A percentile compares a stretch with the other conserved stretches of the same genome.
These are phyloP conservation scores for Cydia strobilella DNA, from an alignment of 1,140 invertebrate genomes.

Conservation along the genomic window DNA sequence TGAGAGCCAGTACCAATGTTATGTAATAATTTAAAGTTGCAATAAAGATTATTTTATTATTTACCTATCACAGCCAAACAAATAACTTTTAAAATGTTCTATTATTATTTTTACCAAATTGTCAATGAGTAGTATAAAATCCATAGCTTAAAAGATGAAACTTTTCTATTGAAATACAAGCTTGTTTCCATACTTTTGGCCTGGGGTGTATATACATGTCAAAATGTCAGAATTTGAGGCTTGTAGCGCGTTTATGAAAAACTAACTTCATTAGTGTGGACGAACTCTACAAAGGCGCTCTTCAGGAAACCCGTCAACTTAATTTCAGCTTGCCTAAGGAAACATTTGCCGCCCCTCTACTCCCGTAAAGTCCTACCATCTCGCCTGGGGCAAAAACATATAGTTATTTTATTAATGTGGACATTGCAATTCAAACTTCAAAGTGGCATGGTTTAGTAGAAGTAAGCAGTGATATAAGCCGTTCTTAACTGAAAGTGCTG, in stretches of 20 bases:
- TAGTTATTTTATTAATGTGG: not conserved
- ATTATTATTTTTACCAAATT: too few species aligned
- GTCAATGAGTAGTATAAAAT: too few species aligned
- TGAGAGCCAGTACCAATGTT: too few species aligned
- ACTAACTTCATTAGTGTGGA: not conserved
- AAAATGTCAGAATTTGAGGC: too few species aligned
- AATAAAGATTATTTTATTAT: too few species aligned
- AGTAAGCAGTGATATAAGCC: slow-evolving; percentile 54
- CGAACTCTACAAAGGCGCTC: not conserved
- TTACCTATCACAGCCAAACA: too few species aligned
- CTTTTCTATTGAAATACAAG: too few species aligned
- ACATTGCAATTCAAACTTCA: not conserved
- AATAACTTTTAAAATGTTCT: too few species aligned
- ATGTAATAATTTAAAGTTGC: too few species aligned
- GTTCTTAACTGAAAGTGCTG: slow-evolving; percentile 38
- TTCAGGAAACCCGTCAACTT: not conserved
- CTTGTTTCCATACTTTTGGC: too few species aligned
- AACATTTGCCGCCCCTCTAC: not conserved
- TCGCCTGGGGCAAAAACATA: not conserved
- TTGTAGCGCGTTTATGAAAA: not conserved
- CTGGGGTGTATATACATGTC: too few species aligned
- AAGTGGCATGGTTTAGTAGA: slow-evolving; percentile 23
- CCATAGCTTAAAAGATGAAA: too few species aligned
- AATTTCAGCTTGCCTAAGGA: not conserved
- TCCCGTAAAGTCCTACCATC: not conserved